These are phyloP conservation scores for Sebastes fasciatus DNA, from an alignment of 2,113 vertebrate species.

Conservation along the genomic window DNA sequence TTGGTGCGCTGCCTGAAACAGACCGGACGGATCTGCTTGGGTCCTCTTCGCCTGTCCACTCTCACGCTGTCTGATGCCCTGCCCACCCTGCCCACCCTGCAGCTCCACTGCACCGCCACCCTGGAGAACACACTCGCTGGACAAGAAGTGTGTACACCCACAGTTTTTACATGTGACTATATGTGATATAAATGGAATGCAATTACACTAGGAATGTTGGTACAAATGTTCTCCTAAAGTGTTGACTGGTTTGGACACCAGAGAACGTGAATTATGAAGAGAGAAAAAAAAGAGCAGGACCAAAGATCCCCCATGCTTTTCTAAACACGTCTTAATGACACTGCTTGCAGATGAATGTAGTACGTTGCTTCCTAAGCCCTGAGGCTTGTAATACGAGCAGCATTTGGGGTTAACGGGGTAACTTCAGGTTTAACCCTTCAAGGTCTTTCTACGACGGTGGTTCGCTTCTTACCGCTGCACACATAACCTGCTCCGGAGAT, in stretches of 20 bases:
- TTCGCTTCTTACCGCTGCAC: too few relatives aligned
- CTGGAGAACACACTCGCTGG: constrained; percentile 92
- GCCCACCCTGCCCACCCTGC: constrained; percentile 91
- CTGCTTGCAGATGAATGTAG: neutral
- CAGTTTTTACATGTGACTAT: neutral
- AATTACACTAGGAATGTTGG: neutral
- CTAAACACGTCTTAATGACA: neutral
- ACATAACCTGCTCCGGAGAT: too few relatives aligned
- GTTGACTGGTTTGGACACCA: neutral
- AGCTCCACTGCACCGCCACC: constrained; percentile 92
- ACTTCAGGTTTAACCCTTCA: too few relatives aligned
- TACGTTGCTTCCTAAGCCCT: neutral
- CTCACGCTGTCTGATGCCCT: constrained; percentile 90
- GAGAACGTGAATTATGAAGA: neutral
- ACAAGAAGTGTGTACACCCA: constrained; percentile 70
- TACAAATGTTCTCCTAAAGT: too few relatives aligned
- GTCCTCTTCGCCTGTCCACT: constrained; percentile 93
- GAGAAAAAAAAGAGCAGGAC: neutral
- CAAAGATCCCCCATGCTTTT: neutral
- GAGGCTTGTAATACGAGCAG: too few relatives aligned
- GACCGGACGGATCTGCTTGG: constrained; percentile 92
- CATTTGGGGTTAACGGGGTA: too few relatives aligned
- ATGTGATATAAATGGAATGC: neutral
- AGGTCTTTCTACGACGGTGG: too few relatives aligned
- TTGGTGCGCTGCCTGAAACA: constrained; percentile 96